Evolutionary conservation across 2,888 invertebrate species (phyloP), one percentile per base, ranked within the genome.

Genomic region (Dendrolimus houi): DNA sequence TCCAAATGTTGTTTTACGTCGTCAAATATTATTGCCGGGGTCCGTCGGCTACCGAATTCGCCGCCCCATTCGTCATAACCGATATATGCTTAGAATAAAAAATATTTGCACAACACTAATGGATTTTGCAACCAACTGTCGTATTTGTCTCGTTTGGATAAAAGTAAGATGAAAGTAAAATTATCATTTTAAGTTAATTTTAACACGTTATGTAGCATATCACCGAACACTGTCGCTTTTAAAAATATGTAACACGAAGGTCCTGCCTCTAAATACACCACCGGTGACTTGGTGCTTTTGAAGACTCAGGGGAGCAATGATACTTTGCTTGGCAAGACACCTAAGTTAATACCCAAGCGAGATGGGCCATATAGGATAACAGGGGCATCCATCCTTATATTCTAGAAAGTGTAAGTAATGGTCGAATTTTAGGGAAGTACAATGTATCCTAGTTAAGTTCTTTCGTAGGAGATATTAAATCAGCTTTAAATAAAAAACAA

Each of bases 101-200:
- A 81, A 81, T 81, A 81, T 81, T 82, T 70, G 72, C 73, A 56
- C 56, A 65, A 71, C 63, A 67, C 80, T 82, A 81, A 81, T 81
- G 81, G 79, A 72, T 76, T 72, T 75, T 63, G 78, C 76, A 71
- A 68, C 60, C 67, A 60, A 58, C 52, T 57, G 69, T 64, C 58
- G 55, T 60, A 52, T 66, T 52, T 57, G 69, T 62, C 58, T 54
- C 60, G 53, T 66, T 52, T 64, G 57, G 60, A 57, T 62, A 59
- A 62, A 64, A n/a, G n/a, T n/a, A n/a, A n/a, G 68, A 66, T 66
- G 56, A 68, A 66, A 68, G 63, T 65, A 66, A 68, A 64, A 66
- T 64, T 64, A 58, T 57, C 58, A 58, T 61, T 58, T 54, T 3
- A 9, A 40, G 12, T 40, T n/a, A 3, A 52, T 6, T 53, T 47